These are phyloP conservation scores for Amphipoea oculea DNA, from an alignment of 2,888 invertebrate species.

Conservation along the genomic window DNA sequence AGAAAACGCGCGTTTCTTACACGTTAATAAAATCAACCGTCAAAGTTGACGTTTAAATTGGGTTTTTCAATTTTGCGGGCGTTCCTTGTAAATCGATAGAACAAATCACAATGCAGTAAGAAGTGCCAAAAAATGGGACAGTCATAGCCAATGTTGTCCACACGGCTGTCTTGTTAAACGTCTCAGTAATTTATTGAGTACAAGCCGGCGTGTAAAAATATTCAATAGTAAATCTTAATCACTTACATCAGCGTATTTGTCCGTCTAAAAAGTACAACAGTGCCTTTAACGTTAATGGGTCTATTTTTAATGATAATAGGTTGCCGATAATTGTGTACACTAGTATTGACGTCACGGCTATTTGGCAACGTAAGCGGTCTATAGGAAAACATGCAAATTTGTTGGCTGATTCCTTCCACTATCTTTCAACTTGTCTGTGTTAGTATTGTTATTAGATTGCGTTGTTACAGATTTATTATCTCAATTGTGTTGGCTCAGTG, in stretches of 20 bases:
- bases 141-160: constrained; percentile 38
- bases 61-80: constrained; percentile 55
- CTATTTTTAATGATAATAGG: constrained; percentile 70
- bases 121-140: constrained; percentile 65
- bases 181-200: constrained; percentile 56
- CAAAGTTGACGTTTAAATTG: constrained; percentile 66
- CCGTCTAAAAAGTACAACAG: constrained; percentile 59
- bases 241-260: constrained; percentile 56
- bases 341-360: constrained; percentile 66
- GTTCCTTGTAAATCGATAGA: constrained; percentile 50
- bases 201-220: constrained; percentile 54
- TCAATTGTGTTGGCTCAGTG: constrained; percentile 39
- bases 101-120: constrained; percentile 42
- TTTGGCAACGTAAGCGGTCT: constrained; percentile 63
- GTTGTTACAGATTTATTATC: constrained; percentile 55
- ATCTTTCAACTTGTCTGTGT: constrained; percentile 58
- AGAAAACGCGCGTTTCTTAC: constrained; percentile 77
- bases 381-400: constrained; percentile 67
- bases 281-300: constrained; percentile 65
- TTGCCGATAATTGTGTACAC: constrained; percentile 66
- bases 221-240: constrained; percentile 60
- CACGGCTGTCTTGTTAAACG: constrained; percentile 49
- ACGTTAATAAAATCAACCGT: constrained; percentile 71
- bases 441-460: constrained; percentile 59
- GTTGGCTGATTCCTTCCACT: constrained; percentile 62